Conservation (phyloP, 2,113 vertebrate species). For the Lepus europaeus region DNA sequence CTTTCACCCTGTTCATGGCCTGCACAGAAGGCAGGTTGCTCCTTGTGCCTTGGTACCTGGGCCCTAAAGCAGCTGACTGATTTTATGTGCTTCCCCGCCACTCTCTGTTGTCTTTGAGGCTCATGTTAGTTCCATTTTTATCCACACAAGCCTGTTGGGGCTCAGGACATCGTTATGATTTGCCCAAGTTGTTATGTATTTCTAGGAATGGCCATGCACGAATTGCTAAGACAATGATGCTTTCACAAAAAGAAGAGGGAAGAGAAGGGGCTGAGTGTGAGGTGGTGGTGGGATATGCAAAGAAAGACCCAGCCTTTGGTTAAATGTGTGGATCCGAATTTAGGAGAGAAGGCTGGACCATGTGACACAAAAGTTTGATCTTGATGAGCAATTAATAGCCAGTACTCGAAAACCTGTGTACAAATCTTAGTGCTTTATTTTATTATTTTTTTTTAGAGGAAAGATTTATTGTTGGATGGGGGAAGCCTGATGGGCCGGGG, state of each 20-base stretch:
- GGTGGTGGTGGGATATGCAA: neutral
- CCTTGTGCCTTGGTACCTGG: neutral
- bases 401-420: neutral
- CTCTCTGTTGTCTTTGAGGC: neutral
- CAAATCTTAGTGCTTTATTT: neutral
- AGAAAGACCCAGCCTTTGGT: neutral
- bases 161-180: neutral
- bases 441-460: too few species aligned
- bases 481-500: too few species aligned
- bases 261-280: neutral
- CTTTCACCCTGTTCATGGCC: neutral
- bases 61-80: neutral
- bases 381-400: neutral
- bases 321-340: neutral
- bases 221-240: neutral
- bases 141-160: neutral
- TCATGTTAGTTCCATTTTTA: conserved; percentile 38
- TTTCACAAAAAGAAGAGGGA: neutral
- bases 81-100: neutral
- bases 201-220: neutral
- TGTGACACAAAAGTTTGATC: neutral
- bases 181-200: neutral
- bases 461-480: too few species aligned
- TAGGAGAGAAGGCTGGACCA: neutral
- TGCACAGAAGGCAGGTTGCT: neutral